Evolutionary conservation across 2,797 vertebrate species (phyloP), one percentile per base, ranked within the genome.

Genomic region (Phrynocephalus vlangalii): DNA sequence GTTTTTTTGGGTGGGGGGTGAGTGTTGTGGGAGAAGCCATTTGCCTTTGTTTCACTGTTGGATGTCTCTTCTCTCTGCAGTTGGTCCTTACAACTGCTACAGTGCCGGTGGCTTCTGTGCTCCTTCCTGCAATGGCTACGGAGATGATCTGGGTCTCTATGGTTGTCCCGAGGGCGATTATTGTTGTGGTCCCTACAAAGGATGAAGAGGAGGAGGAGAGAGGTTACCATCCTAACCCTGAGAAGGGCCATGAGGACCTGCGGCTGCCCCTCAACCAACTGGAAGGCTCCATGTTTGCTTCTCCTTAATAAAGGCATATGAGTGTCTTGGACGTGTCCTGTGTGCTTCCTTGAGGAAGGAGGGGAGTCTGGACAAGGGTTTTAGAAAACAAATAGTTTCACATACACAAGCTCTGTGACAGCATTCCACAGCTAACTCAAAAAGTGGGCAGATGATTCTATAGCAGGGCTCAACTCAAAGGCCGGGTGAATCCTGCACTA

Each of bases 151-250:
- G 6, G 0, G 5, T 50, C 0, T 1, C 67, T 50, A 7, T 38
- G 11, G 2, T 9, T 68, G 67, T 38, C 0, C 0, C 5, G 1
- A 6, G 1, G 26, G 44, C 7, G 0, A 1, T 0, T 0, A 1
- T 26, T 82, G 81, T 66, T 82, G 81, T 28, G 7, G 4, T 8
- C 7, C 15, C 8, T 1, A 3, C 3, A 82, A 70, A 44, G 11
- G n/a, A 18, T 33, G 33, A 33, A 16, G 1, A 38, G 70, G 68
- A 70, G 50, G 81, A n/a, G 18, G 67, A 82, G 13, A 66, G 28
- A 20, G 30, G 30, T 16, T 5, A 15, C 71, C 24, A 13, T 6
- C 63, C 38, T 6, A 48, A 44, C 66, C 15, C 9, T n/a, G 67
- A 70, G 26, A 82, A 50, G 44, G 67, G 44, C 26, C 44, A 30